Evolutionary conservation across 2,888 invertebrate species (phyloP), one percentile per base, ranked within the genome.

Genomic region (Lithosia quadra): DNA sequence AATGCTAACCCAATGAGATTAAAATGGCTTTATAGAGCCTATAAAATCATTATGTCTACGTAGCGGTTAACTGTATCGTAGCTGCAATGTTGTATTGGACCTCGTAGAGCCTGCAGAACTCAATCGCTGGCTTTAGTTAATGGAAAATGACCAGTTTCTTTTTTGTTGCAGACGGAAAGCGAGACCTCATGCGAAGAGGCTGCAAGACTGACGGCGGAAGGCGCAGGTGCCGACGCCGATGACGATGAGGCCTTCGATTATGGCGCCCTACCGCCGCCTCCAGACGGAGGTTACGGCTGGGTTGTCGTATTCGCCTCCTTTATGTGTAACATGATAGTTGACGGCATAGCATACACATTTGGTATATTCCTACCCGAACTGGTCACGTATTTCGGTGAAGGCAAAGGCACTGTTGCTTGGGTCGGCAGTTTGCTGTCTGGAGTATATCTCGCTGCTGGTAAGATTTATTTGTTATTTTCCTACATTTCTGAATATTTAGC

Each of bases 291-390:
- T 64, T 98, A 98, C 94, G 98, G 98, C 71, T 98, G 98, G 98
- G 95, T 99, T 86, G 98, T 99, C 87, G 99, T 99, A 67, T 97
- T 98, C 85, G 99, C 99, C 66, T 99, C 99, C 59, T 99, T 99
- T 93, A 97, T 99, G 97, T 99, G 99, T 94, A 99, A 99, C 96
- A 96, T 99, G 95, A 98, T 99, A 82, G 99, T 99, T 69, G 99
- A 99, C 91, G 99, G 99, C 82, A 99, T 99, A 76, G 98, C 99
- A n/a, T 99, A 99, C 93, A 98, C 99, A 10, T 99, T 99, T 91
- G 99, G 99, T 66, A 97, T 99, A 86, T 98, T 98, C 95, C 96
- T 98, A 61, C 96, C 96, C 36, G 97, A 97, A 85, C 97, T 98
- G 84, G 97, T 97, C 73, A 94, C 92, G 2, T 97, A 97, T 88